These are phyloP conservation scores for Melieria omissa DNA, from an alignment of 2,888 invertebrate genomes.

Conservation along the genomic window DNA sequence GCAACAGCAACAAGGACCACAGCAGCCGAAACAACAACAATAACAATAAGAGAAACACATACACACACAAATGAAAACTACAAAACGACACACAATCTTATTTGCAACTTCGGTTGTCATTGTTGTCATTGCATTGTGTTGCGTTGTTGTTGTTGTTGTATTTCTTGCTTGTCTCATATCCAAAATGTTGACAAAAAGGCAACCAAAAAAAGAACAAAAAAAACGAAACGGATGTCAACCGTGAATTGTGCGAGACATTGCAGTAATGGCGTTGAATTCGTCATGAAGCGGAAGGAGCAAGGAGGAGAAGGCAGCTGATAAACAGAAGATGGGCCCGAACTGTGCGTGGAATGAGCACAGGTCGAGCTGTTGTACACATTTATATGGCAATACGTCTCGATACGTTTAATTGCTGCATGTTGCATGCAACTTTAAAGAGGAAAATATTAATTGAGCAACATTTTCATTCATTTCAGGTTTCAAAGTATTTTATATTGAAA, in stretches of 20 bases:
- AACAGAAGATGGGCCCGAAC: background rate
- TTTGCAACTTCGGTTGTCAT: constrained; percentile 54
- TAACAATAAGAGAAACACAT: background rate
- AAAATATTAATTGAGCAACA: too few relatives aligned
- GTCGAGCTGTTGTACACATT: background rate
- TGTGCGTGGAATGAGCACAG: background rate
- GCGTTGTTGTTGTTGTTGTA: constrained; percentile 35
- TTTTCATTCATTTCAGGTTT: too few relatives aligned
- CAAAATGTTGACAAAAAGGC: too few relatives aligned
- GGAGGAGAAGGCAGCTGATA: too few relatives aligned
- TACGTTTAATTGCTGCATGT: too few relatives aligned
- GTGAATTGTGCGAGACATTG: constrained; percentile 47
- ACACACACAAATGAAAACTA: constrained; percentile 37
- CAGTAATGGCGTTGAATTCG: constrained; percentile 54
- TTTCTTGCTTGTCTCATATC: constrained; percentile 12
- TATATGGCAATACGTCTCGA: too few relatives aligned
- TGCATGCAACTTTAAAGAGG: too few relatives aligned
- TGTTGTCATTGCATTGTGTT: background rate
- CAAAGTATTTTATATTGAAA: too few relatives aligned
- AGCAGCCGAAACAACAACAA: constrained; percentile 12
- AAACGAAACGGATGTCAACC: constrained; percentile 43
- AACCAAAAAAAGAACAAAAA: constrained; percentile 41
- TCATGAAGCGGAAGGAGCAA: background rate
- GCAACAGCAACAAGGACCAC: constrained; percentile 31
- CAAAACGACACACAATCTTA: constrained; percentile 61